Evolutionary conservation across 2,888 invertebrate species (phyloP).

Genomic region (Tridacna crocea): DNA sequence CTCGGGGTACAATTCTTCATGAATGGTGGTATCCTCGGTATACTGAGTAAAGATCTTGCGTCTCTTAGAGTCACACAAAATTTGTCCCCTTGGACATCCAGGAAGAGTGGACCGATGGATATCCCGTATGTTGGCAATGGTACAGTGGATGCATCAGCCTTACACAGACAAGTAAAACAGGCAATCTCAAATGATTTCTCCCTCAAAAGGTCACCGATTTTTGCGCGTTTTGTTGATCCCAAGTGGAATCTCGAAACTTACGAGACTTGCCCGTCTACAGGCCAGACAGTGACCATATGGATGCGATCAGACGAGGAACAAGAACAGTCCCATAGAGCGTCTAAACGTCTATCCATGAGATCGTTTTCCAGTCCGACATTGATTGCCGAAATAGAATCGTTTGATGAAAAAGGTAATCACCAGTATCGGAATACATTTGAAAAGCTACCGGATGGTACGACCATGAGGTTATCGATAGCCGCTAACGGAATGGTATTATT

Average conservation of each 20-base stretch:
- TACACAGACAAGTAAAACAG: slow-evolving; percentile 48
- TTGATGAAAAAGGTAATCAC: slow-evolving; percentile 51
- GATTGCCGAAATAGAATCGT: slow-evolving; percentile 53
- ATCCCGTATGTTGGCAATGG: slow-evolving; percentile 32
- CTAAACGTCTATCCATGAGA: slow-evolving; percentile 58
- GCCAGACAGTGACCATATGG: slow-evolving; percentile 62
- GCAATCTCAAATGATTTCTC: slow-evolving; percentile 62
- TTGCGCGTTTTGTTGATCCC: slow-evolving; percentile 57
- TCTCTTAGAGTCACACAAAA: slow-evolving; percentile 48
- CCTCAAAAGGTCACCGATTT: slow-evolving; percentile 52
- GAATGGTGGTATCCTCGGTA: slow-evolving; percentile 43
- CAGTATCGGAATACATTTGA: slow-evolving; percentile 55
- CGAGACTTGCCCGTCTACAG: slow-evolving; percentile 49
- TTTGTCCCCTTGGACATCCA: slow-evolving; percentile 59
- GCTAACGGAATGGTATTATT: slow-evolving; percentile 50
- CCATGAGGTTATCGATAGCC: slow-evolving; percentile 54
- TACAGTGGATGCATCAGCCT: slow-evolving; percentile 30
- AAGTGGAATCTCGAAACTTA: slow-evolving; percentile 63
- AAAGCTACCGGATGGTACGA: slow-evolving; percentile 58
- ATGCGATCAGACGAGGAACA: slow-evolving; percentile 51
- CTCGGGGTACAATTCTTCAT: slow-evolving; percentile 53
- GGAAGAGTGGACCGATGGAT: slow-evolving; percentile 48
- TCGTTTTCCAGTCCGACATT: slow-evolving; percentile 46
- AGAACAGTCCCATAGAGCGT: slow-evolving; percentile 48
- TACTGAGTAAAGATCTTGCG: slow-evolving; percentile 51